Evolutionary conservation across 1,140 invertebrate genomes (phyloP).

Genomic region (Stegodyphus mimosarum): DNA sequence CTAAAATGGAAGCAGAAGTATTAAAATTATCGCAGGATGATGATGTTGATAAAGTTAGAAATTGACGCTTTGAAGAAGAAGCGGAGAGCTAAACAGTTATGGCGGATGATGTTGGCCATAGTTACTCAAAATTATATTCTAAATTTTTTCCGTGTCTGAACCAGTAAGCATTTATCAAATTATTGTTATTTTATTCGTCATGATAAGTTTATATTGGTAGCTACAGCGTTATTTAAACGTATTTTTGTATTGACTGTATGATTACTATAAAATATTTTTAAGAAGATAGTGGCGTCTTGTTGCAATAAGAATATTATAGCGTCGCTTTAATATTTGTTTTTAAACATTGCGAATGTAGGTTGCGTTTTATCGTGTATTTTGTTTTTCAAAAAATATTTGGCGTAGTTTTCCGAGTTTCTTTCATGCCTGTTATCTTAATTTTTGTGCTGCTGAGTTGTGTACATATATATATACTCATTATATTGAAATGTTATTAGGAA

Average conservation of each 20-base stretch:
- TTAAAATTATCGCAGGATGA: too few species aligned
- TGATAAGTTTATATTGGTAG: neutral
- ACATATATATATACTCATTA: neutral
- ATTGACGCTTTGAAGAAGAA: slow-evolving; percentile 55
- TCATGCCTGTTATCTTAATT: too few species aligned
- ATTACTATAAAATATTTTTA: neutral
- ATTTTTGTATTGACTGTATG: neutral
- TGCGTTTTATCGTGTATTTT: neutral
- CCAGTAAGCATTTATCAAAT: slow-evolving; percentile 11
- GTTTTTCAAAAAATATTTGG: neutral
- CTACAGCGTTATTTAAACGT: neutral
- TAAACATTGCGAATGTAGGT: neutral
- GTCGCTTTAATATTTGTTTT: slow-evolving; percentile 24
- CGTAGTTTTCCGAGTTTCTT: neutral
- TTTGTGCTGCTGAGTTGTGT: slow-evolving; percentile 4
- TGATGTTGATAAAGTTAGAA: neutral
- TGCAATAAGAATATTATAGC: slow-evolving; percentile 22
- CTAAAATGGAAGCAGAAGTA: too few species aligned
- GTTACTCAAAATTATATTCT: slow-evolving; percentile 46
- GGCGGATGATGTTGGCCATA: slow-evolving; percentile 52
- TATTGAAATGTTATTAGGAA: neutral
- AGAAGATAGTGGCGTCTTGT: slow-evolving; percentile 45
- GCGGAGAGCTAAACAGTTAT: slow-evolving; percentile 46
- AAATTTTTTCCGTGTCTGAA: slow-evolving; percentile 44
- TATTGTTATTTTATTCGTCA: neutral